Percentiles rank a stretch among this genome's conserved stretches.
Evolutionary conservation across 2,113 vertebrate genomes (phyloP).

Genomic region (mouse (Mus musculus)): DNA sequence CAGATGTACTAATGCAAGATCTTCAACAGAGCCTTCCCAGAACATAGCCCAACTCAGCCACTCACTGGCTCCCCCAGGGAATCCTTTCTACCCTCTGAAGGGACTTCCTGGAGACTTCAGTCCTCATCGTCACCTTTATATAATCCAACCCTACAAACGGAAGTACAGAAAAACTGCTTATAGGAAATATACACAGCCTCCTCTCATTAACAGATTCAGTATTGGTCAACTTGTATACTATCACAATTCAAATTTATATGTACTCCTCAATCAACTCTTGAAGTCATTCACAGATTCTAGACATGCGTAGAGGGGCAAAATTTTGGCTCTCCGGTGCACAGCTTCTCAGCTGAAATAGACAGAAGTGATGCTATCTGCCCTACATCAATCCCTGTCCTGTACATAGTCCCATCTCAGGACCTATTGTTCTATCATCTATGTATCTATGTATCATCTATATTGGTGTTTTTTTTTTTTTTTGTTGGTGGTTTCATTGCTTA

Average conservation of each 20-base stretch:
- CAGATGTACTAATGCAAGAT: background rate
- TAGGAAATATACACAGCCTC: background rate
- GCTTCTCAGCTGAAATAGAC: background rate
- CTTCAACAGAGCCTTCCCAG: background rate
- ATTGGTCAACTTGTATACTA: background rate
- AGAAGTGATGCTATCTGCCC: background rate
- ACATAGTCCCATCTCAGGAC: background rate
- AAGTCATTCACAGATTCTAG: background rate
- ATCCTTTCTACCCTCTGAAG: background rate
- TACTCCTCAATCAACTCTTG: background rate
- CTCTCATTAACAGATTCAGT: background rate
- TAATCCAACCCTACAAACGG: background rate
- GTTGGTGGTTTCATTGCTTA: background rate
- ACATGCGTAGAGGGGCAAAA: background rate
- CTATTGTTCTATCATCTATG: background rate
- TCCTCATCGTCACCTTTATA: background rate
- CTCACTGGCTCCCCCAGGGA: background rate
- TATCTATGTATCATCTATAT: background rate
- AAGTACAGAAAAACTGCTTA: background rate
- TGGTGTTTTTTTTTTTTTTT: background rate
- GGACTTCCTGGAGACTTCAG: background rate
- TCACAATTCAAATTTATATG: background rate
- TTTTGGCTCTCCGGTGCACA: accelerated
- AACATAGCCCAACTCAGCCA: background rate
- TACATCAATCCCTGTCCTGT: background rate